Base-by-base conservation (phyloP, 1,140 invertebrate species). In the Procambarus virginalis region DNA sequence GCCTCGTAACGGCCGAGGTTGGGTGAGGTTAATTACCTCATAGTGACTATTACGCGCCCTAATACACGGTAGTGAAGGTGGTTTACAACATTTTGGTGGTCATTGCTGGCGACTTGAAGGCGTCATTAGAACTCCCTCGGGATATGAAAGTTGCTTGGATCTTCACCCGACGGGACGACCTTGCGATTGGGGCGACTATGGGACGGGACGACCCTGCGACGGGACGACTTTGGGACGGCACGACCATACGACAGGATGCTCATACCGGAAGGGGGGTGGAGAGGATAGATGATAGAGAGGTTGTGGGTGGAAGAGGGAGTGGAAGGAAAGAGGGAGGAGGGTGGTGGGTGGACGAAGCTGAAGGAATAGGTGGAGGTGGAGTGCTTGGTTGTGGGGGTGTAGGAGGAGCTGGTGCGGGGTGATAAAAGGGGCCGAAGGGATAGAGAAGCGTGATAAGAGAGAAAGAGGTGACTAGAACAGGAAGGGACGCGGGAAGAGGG, bases 51-150 rank as follows among this genome's bases (percentile, higher is more conserved):
- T 78, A 49, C 51, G 34, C 34, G 34, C 77, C 22, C 77, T 78
- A 78, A 78, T 78, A 46, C 20, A 46, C 48, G 46, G 77, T 51
- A 78, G 4, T 51, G 45, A 17, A 78, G 77, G 77, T 78, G 77
- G 51, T 78, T 49, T 78, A 78, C 77, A 78, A 51, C 77, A 49
- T 78, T 78, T 78, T 78, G 46, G 77, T 78, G 77, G 12, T 78
- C 77, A 49, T 78, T 49, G 49, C 77, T 46, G 46, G 2, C 77
- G 46, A 78, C 46, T 78, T 78, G 49, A 78, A n/a, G 49, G 77
- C 77, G 46, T 51, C 45, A 78, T 78, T 78, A 78, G 49, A 49
- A 48, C 77, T 49, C 51, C 77, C 48, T 78, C 77, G 46, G 46
- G 77, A 78, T 78, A 48, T 49, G 77, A 78, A 78, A 78, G 51